Conservation (phyloP, 2,797 vertebrate species). For the Pseudochromis fuscus region DNA sequence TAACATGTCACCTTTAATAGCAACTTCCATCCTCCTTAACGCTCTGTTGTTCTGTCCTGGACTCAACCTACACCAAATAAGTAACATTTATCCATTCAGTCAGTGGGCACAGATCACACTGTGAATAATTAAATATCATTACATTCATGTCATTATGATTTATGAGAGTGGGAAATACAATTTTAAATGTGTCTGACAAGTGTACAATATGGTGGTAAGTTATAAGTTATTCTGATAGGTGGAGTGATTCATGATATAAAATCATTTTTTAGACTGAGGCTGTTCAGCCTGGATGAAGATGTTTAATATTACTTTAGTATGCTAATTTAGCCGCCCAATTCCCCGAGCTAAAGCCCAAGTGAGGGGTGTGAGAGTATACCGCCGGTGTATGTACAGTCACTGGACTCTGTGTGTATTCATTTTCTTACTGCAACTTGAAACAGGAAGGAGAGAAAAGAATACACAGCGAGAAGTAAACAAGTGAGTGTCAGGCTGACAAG, state of each 20-base stretch:
- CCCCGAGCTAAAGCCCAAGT: conserved; percentile 21
- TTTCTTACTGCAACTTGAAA: background rate
- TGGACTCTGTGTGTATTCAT: background rate
- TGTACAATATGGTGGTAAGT: background rate
- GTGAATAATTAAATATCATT: conserved; percentile 13
- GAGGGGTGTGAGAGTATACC: background rate
- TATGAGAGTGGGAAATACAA: background rate
- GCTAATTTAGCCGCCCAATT: conserved; percentile 42
- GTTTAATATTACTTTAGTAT: conserved; percentile 51
- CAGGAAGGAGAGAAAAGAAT: background rate
- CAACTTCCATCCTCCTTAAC: background rate
- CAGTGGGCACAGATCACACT: background rate
- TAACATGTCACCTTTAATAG: background rate
- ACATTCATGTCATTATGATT: conserved; percentile 13
- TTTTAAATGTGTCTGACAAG: conserved; percentile 3
- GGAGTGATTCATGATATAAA: too few relatives aligned
- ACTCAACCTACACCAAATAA: background rate
- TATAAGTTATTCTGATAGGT: too few relatives aligned
- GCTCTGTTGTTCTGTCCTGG: background rate
- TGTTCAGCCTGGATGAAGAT: conserved; percentile 14
- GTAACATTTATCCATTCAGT: background rate
- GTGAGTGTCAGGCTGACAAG: conserved; percentile 18
- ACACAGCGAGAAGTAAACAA: background rate
- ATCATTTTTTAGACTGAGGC: too few relatives aligned
- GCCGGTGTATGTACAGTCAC: background rate